A percentile compares a stretch with the other conserved stretches of the same genome.
Conservation (phyloP, 2,888 invertebrate genomes). For the Lacanobia oleracea region DNA sequence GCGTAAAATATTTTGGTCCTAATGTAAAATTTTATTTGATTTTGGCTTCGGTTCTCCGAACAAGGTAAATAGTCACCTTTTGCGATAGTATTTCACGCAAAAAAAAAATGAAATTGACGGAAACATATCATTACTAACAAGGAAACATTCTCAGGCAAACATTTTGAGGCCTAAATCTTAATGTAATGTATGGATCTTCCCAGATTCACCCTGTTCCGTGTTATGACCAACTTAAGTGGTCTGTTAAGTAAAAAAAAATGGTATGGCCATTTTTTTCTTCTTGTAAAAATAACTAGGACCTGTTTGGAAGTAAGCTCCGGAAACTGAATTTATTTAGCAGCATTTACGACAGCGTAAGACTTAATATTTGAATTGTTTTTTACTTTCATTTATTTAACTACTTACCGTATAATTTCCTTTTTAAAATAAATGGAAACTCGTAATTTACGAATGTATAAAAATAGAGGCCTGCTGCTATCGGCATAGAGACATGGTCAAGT, state of each 20-base stretch:
- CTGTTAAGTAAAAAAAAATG: too few species aligned
- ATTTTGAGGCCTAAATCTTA: too few species aligned
- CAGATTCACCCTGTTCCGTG: conserved; percentile 4
- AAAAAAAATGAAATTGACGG: conserved; percentile 41
- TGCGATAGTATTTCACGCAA: conserved; percentile 9
- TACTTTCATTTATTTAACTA: conserved; percentile 41
- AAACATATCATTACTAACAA: conserved; percentile 33
- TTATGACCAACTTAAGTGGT: too few species aligned
- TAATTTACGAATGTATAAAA: conserved; percentile 19
- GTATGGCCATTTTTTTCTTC: too few species aligned
- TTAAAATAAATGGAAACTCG: conserved; percentile 29
- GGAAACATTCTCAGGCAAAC: too few species aligned
- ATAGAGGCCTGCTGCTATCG: neutral
- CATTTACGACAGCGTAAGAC: neutral
- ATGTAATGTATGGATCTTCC: neutral
- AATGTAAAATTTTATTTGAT: conserved; percentile 1
- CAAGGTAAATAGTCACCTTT: conserved; percentile 25
- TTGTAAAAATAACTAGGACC: too few species aligned
- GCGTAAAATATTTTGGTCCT: conserved; percentile 6
- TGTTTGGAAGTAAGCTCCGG: neutral
- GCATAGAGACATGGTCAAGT: conserved; percentile 18
- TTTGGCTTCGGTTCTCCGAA: conserved; percentile 24
- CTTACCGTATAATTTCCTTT: conserved; percentile 39
- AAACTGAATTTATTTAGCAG: neutral
- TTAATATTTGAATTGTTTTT: conserved; percentile 29